phyloP scores from a whole-genome alignment of 2,888 invertebrate species.

The Branchellion lobata region DNA sequence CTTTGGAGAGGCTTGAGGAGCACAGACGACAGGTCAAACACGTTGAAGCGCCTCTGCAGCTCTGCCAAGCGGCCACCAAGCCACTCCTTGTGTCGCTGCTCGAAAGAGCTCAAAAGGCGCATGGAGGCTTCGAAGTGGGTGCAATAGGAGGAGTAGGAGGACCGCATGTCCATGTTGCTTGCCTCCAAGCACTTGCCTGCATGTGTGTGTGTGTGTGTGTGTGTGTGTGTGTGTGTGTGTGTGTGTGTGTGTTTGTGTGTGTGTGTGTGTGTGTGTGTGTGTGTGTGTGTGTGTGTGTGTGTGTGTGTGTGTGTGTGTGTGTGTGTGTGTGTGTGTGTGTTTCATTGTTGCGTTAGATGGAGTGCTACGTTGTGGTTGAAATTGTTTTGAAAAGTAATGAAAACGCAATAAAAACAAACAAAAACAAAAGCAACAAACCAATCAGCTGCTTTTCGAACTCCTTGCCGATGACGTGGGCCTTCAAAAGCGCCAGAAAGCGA shows the following conservation, averaged over 20 bases:
- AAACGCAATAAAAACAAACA: too few species aligned
- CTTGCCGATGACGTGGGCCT: not conserved
- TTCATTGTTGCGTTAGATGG: too few species aligned
- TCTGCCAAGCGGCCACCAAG: not conserved
- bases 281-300: too few species aligned
- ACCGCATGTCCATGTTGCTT: not conserved
- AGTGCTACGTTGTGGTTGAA: too few species aligned
- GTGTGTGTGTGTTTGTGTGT: too few species aligned
- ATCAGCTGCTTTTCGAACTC: slow-evolving; percentile 3
- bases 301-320: too few species aligned
- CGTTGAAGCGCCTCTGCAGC: not conserved
- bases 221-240: too few species aligned
- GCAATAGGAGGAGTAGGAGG: not conserved
- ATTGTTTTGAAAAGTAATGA: too few species aligned
- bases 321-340: too few species aligned
- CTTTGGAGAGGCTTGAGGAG: not conserved
- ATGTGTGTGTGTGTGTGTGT: not conserved
- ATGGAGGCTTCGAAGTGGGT: not conserved
- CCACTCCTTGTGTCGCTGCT: not conserved
- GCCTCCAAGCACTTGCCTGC: not conserved
- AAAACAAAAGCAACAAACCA: not conserved
- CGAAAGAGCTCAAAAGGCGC: not conserved
- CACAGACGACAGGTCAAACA: not conserved
- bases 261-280: too few species aligned
- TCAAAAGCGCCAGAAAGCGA: not conserved